Evolutionary conservation across 1,140 invertebrate genomes (phyloP).

Genomic region (Chrysomallon squamiferum): DNA sequence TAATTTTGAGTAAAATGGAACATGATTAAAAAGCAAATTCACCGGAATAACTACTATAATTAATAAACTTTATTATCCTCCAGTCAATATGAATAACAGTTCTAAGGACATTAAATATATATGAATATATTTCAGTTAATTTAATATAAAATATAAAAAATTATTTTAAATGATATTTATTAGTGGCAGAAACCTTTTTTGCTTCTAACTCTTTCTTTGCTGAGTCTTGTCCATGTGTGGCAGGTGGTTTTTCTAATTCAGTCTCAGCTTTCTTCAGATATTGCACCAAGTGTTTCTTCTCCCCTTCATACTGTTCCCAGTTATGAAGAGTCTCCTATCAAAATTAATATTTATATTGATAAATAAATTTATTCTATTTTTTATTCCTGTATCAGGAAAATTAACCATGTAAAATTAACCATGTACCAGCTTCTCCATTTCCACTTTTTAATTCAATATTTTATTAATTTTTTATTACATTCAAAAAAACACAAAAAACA

Average conservation of each 20-base stretch:
- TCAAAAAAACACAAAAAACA: no score
- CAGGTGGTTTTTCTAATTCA: slow-evolving; percentile 69
- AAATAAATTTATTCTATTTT: no score
- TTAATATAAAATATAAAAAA: not conserved
- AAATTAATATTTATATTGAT: no score
- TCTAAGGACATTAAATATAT: no score
- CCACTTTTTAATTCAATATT: no score
- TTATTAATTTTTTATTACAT: no score
- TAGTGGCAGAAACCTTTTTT: slow-evolving; percentile 68
- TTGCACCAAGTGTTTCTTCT: slow-evolving; percentile 81
- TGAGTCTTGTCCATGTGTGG: slow-evolving; percentile 49
- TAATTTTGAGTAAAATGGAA: no score
- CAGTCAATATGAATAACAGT: no score
- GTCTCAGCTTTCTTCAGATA: slow-evolving; percentile 83
- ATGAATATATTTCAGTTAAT: not conserved
- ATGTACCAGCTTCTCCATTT: not conserved
- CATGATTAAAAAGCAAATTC: no score
- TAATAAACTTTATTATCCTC: no score
- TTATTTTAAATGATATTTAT: not conserved
- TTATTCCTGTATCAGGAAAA: not conserved
- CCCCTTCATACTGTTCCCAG: slow-evolving; percentile 85
- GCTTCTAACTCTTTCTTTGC: slow-evolving; percentile 72
- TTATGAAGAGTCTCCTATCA: slow-evolving; percentile 75
- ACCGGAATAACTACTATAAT: no score
- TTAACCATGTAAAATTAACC: not conserved